Percentiles rank a stretch among this genome's conserved stretches.
phyloP scores from a whole-genome alignment of 2,888 invertebrate genomes.

The Charanyca ferruginea region DNA sequence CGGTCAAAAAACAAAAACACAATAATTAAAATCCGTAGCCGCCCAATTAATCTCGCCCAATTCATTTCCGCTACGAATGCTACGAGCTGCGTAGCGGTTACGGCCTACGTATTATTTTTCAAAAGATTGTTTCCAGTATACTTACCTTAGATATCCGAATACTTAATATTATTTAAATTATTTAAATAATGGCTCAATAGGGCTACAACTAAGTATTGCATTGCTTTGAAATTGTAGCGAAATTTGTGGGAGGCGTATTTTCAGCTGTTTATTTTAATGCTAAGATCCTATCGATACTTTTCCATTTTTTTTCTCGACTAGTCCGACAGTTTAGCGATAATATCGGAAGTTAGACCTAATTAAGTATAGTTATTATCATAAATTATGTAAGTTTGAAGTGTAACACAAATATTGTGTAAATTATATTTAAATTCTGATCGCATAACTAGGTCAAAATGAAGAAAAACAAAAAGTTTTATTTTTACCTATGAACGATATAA shows the following conservation, averaged over 20 bases:
- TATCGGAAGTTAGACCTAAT: background rate
- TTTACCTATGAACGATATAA: no score
- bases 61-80: constrained; percentile 23
- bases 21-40: constrained; percentile 14
- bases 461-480: no score
- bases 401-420: no score
- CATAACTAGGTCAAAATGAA: no score
- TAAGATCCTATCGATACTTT: background rate
- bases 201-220: background rate
- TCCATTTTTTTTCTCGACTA: background rate
- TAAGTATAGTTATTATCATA: no score
- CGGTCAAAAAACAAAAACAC: no score
- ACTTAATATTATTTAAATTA: background rate
- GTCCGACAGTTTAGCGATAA: background rate
- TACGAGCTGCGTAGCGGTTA: constrained; percentile 29
- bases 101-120: background rate
- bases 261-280: background rate
- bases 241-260: background rate
- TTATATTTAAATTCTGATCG: background rate
- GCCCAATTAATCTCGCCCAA: background rate
- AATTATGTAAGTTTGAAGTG: no score
- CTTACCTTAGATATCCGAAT: no score
- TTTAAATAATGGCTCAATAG: background rate
- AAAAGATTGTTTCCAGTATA: background rate
- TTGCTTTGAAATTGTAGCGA: background rate